Conservation (phyloP, 2,888 invertebrate species). For the Listrodromus nycthemerus region DNA sequence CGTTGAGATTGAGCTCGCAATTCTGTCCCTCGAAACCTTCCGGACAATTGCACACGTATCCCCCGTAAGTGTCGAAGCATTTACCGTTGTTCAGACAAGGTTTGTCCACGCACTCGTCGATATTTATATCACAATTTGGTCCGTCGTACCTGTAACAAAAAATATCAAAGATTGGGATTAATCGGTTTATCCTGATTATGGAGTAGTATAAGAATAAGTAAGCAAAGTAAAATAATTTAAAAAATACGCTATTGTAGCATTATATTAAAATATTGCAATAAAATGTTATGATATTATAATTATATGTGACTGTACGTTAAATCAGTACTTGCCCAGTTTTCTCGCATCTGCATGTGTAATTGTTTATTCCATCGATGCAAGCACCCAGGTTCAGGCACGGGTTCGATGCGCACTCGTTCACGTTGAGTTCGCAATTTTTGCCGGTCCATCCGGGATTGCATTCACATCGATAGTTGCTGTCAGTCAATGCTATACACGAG, state of each 20-base stretch:
- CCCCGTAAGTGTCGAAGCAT: constrained; percentile 93
- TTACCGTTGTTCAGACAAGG: constrained; percentile 91
- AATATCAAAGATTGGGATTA: constrained; percentile 16
- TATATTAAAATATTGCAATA: too few species aligned
- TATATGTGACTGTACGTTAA: not conserved
- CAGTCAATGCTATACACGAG: constrained; percentile 89
- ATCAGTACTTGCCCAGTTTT: constrained; percentile 86
- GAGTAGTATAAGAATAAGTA: not conserved
- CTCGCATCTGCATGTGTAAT: constrained; percentile 92
- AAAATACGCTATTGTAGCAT: not conserved
- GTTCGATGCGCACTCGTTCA: constrained; percentile 90
- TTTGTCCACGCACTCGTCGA: constrained; percentile 91
- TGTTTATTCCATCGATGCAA: constrained; percentile 90
- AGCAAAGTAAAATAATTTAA: not conserved
- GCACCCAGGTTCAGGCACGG: constrained; percentile 90
- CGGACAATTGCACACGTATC: constrained; percentile 91
- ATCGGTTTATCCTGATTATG: not conserved
- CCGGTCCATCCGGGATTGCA: constrained; percentile 88
- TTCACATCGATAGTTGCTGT: constrained; percentile 85
- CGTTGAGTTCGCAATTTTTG: constrained; percentile 89
- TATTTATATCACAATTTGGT: constrained; percentile 90
- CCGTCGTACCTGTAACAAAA: constrained; percentile 88
- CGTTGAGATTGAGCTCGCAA: constrained; percentile 89
- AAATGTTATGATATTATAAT: not conserved
- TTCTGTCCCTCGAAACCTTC: constrained; percentile 92